Conservation (phyloP, 2,888 invertebrate genomes). For the Acanthoscelides obtectus region DNA sequence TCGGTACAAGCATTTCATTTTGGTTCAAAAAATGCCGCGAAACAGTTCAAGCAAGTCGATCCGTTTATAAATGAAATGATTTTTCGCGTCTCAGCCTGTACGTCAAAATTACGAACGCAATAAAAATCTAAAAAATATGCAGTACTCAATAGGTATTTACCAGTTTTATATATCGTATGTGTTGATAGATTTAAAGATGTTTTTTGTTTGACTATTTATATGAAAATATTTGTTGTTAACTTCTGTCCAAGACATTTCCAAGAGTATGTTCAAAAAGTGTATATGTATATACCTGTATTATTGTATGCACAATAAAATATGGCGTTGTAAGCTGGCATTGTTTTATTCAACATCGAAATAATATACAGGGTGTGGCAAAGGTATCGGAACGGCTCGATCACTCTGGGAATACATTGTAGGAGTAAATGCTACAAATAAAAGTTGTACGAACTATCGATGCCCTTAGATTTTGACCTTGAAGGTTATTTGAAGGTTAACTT, state of each 20-base stretch:
- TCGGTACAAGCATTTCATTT: not conserved
- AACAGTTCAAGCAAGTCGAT: not conserved
- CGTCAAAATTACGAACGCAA: constrained; percentile 28
- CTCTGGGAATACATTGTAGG: too few species aligned
- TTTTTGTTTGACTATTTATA: constrained; percentile 43
- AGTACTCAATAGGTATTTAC: constrained; percentile 8
- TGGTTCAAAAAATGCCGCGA: not conserved
- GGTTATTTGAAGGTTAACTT: too few species aligned
- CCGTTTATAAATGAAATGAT: not conserved
- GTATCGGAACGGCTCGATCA: too few species aligned
- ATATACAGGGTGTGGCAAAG: too few species aligned
- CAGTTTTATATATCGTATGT: constrained; percentile 22
- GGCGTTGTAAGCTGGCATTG: constrained; percentile 41
- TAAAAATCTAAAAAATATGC: constrained; percentile 23
- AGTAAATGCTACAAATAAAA: too few species aligned
- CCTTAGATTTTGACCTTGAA: too few species aligned
- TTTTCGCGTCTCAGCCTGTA: constrained; percentile 13
- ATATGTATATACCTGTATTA: constrained; percentile 52
- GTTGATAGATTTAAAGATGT: constrained; percentile 34
- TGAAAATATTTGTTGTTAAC: constrained; percentile 48
- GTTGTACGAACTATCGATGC: too few species aligned
- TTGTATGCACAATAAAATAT: constrained; percentile 52
- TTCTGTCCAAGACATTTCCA: constrained; percentile 49
- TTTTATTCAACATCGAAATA: not conserved
- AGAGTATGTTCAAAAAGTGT: constrained; percentile 48